phyloP scores from a whole-genome alignment of 2,888 invertebrate species.

The Trissolcus japonicus region DNA sequence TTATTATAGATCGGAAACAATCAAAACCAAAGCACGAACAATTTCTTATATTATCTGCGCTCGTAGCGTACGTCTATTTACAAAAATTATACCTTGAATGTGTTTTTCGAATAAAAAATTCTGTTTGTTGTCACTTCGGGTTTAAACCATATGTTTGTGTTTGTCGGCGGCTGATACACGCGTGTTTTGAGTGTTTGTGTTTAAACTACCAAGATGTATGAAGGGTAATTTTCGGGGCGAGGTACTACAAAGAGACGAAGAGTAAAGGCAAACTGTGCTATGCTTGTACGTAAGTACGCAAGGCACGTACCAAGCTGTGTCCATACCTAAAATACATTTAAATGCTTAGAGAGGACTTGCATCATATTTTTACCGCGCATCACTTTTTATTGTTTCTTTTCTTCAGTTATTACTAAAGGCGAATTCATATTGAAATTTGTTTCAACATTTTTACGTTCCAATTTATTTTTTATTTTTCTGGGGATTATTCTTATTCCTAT shows the following conservation, averaged over 20 bases:
- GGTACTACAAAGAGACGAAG: conserved; percentile 36
- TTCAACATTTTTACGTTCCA: too few relatives aligned
- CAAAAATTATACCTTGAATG: too few relatives aligned
- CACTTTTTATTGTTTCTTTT: conserved; percentile 1
- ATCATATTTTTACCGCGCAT: background rate
- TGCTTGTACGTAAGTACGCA: conserved; percentile 69
- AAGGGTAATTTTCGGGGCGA: conserved; percentile 47
- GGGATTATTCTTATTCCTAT: too few relatives aligned
- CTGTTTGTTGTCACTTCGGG: conserved; percentile 27
- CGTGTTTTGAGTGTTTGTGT: conserved; percentile 12
- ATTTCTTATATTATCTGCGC: too few relatives aligned
- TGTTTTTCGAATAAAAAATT: conserved; percentile 3
- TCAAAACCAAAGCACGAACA: too few relatives aligned
- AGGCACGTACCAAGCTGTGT: conserved; percentile 75
- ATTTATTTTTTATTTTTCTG: too few relatives aligned
- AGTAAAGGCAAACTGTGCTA: conserved; percentile 59
- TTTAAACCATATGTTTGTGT: conserved; percentile 34
- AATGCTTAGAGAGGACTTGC: conserved; percentile 16
- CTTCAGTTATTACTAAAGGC: too few relatives aligned
- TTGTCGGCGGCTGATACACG: conserved; percentile 2
- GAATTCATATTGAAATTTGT: too few relatives aligned
- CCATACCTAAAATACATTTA: conserved; percentile 67
- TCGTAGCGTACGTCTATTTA: too few relatives aligned
- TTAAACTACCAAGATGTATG: conserved; percentile 46
- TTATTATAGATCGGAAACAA: too few relatives aligned